Conservation (phyloP, 2,797 vertebrate genomes). For the Acrossocheilus wenchowensis region DNA sequence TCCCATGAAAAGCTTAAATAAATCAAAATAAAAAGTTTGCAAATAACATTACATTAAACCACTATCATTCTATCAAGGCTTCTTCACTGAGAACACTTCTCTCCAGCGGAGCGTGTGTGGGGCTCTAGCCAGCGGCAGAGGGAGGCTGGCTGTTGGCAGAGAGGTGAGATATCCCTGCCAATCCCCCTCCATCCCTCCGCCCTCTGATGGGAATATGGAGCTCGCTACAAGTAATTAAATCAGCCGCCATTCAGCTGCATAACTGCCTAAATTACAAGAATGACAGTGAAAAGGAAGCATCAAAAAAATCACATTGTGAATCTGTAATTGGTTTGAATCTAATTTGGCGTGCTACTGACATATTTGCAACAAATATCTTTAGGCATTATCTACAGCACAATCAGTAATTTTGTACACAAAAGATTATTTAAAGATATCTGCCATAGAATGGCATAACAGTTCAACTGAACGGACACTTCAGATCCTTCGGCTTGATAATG, state of each 20-base stretch:
- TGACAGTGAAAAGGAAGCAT: conserved; percentile 41
- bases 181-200: conserved; percentile 55
- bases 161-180: conserved; percentile 66
- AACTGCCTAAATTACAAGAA: conserved; percentile 54
- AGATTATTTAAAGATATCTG: background rate
- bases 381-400: conserved; percentile 5
- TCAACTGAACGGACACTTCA: background rate
- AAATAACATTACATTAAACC: conserved; percentile 1
- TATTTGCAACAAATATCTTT: background rate
- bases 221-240: conserved; percentile 71
- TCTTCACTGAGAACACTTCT: conserved; percentile 7
- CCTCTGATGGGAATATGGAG: conserved; percentile 70
- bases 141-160: conserved; percentile 72
- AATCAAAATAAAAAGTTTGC: background rate
- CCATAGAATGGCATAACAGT: background rate
- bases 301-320: conserved; percentile 23
- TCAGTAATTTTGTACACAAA: background rate
- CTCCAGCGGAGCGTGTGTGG: conserved; percentile 2
- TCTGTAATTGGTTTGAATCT: conserved; percentile 21
- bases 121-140: conserved; percentile 64
- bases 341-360: conserved; percentile 6
- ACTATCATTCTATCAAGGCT: background rate
- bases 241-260: conserved; percentile 68
- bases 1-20: background rate
- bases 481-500: background rate